A percentile compares a stretch with the other conserved stretches of the same genome.
Evolutionary conservation across 2,797 vertebrate genomes (phyloP).

Genomic region (Poecilia velifera): DNA sequence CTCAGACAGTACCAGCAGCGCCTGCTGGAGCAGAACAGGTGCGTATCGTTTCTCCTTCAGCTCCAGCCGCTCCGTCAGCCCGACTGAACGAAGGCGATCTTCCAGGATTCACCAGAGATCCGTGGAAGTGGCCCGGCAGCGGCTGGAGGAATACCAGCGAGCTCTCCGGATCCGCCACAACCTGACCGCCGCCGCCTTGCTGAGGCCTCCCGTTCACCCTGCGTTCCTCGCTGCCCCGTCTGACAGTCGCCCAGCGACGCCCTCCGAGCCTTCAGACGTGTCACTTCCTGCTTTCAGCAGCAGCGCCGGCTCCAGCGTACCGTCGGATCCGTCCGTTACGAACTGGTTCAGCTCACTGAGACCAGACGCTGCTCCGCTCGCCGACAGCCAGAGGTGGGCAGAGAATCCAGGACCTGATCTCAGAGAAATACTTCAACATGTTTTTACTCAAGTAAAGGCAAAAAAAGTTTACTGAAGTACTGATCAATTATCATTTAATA

Average conservation of each 20-base stretch:
- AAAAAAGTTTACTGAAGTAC: too few species aligned
- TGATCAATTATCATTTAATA: too few species aligned
- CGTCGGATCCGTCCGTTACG: background rate
- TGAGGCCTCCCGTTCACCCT: background rate
- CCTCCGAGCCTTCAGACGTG: background rate
- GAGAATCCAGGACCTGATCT: too few species aligned
- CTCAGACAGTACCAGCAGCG: conserved; percentile 85
- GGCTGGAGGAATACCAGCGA: conserved; percentile 87
- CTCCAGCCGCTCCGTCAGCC: background rate
- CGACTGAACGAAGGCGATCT: background rate
- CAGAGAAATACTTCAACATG: too few species aligned
- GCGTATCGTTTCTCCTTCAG: background rate
- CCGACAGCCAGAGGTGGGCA: conserved; percentile 10
- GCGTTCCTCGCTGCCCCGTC: background rate
- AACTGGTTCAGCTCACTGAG: conserved; percentile 1
- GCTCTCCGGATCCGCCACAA: conserved; percentile 78
- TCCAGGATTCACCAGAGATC: conserved; percentile 85
- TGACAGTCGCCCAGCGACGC: background rate
- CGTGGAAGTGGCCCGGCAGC: conserved; percentile 82
- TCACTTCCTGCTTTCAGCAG: conserved; percentile 4
- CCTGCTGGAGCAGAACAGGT: conserved; percentile 88
- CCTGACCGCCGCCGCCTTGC: background rate
- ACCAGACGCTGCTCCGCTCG: conserved; percentile 19
- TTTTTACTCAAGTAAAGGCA: too few species aligned
- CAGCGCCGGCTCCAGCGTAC: background rate